phyloP scores from a whole-genome alignment of 2,797 vertebrate genomes.

The Limnodromus scolopaceus region DNA sequence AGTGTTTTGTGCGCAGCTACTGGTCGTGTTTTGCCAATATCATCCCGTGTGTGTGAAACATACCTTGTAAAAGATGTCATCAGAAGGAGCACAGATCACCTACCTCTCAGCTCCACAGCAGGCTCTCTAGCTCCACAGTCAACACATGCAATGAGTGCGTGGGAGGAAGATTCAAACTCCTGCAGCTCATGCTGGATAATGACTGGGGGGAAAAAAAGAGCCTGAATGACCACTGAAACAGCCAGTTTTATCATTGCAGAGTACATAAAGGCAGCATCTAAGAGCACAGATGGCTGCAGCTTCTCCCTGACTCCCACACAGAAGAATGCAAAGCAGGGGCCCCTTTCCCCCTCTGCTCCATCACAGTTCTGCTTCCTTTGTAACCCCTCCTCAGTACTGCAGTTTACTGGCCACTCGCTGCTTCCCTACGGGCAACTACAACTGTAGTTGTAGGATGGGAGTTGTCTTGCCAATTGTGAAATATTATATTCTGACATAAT shows the following conservation, averaged over 20 bases:
- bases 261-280: not conserved
- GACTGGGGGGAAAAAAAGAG: fast-evolving
- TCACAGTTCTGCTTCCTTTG: not conserved
- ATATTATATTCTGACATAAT: conserved; percentile 35
- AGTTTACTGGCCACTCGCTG: not conserved
- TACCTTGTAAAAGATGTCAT: not conserved
- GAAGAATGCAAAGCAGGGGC: conserved; percentile 24
- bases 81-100: not conserved
- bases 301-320: not conserved
- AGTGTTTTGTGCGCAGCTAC: not conserved
- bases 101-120: not conserved
- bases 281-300: conserved; percentile 22
- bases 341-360: conserved; percentile 7
- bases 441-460: not conserved
- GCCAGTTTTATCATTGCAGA: not conserved
- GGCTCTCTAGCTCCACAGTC: not conserved
- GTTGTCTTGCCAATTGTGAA: conserved; percentile 14
- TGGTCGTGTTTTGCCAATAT: not conserved
- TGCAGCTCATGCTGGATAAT: fast-evolving
- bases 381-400: not conserved
- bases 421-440: not conserved
- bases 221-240: not conserved
- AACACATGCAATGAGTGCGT: not conserved
- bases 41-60: not conserved
- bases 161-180: not conserved